phyloP scores from a whole-genome alignment of 2,113 vertebrate genomes.

The Colaptes auratus region DNA sequence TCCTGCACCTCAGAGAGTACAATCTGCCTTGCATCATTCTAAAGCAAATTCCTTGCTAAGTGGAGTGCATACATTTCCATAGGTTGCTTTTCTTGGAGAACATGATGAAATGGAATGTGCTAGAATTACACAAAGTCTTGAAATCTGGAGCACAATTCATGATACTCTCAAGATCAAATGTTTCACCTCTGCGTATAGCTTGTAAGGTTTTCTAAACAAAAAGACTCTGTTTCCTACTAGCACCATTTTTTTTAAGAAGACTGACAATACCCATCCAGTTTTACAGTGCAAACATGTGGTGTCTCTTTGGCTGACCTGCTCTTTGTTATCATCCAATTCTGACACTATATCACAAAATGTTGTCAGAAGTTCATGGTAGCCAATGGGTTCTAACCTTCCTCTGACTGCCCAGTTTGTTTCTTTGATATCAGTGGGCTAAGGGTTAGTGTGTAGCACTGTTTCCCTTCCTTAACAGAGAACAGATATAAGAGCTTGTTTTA shows the following conservation, averaged over 20 bases:
- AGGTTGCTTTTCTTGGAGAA: background rate
- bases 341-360: background rate
- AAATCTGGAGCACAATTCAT: background rate
- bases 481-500: background rate
- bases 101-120: background rate
- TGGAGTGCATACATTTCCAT: background rate
- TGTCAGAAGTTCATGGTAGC: background rate
- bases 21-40: background rate
- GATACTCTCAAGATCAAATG: background rate
- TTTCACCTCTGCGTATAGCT: background rate
- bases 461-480: background rate
- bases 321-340: background rate
- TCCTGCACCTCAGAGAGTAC: accelerated
- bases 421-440: background rate
- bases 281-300: background rate
- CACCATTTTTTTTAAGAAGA: background rate
- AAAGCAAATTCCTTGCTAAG: background rate
- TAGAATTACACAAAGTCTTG: background rate
- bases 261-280: background rate
- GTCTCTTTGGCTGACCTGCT: background rate
- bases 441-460: no score
- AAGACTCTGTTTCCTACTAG: background rate
- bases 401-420: background rate
- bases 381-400: background rate
- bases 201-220: background rate